Evolutionary conservation across 1,140 invertebrate species (phyloP), one percentile per base, ranked within the genome.

Genomic region (Wiebesia pumilae): DNA sequence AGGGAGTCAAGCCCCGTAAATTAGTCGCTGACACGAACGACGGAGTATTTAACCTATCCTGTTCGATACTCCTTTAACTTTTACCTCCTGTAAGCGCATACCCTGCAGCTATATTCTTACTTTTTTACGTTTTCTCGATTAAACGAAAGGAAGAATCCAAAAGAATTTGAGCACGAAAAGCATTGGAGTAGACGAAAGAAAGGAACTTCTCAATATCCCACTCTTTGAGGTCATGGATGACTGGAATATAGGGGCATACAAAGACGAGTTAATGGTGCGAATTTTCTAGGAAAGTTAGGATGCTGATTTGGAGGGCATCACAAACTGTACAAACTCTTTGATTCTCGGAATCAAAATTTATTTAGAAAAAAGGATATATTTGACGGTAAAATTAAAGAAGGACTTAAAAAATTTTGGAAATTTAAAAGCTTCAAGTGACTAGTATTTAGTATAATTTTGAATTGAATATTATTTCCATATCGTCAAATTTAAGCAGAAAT

Each of bases 1-100:
- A 91, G 90, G 90, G 89, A 91, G 89, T 91, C 88, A 88, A 91
- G 86, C 87, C 85, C 88, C 58, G 85, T 83, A 89, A 90, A 87
- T 91, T 90, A 90, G 88, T 89, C 88, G 88, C 88, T 86, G 78
- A 40, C 67, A 47, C 88, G 80, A 83, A 83, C 88, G 88, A 89
- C 86, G 84, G 88, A 77, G 84, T 89, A 90, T 90, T 90, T 90
- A 88, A 85, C 85, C 58, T 81, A 85, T 84, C 84, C 69, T 33
- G 2, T 69, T 47, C 47, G 33, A 30, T 27, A 73, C 86, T 90
- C 82, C 87, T 89, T 90, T 87, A 87, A 87, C 73, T 90, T 88
- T 87, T 73, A 58, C 58, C 73, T 38, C 43, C 43, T 73, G 78
- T 69, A 51, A 85, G 14, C 69, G 33, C 6, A 71, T 51, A 54